Percentiles rank a stretch among this genome's conserved stretches.
phyloP scores from a whole-genome alignment of 2,888 invertebrate genomes.

The Norana najaformis region DNA sequence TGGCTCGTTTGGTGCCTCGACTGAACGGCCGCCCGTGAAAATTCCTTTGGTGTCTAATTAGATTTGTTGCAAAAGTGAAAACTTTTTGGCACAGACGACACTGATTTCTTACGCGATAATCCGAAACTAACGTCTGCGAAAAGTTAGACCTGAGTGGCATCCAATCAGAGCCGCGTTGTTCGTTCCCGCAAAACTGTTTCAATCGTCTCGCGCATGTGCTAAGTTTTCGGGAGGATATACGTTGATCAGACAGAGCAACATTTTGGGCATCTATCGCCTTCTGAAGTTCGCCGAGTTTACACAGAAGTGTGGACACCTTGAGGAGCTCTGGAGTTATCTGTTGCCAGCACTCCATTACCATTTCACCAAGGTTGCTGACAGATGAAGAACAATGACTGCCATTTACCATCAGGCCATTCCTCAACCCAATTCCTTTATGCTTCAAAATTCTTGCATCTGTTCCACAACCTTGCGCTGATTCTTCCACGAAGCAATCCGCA shows the following conservation, averaged over 20 bases:
- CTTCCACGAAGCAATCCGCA: not conserved
- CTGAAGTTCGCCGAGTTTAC: slow-evolving; percentile 5
- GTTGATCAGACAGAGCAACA: not conserved
- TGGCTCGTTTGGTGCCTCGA: not conserved
- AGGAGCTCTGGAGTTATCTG: not conserved
- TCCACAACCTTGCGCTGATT: not conserved
- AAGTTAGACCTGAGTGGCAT: not conserved
- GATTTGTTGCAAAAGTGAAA: not conserved
- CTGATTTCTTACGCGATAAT: not conserved
- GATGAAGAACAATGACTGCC: not conserved
- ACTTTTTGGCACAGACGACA: not conserved
- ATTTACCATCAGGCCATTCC: not conserved
- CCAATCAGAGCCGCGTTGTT: not conserved
- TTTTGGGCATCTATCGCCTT: not conserved
- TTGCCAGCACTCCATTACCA: not conserved
- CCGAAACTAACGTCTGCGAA: not conserved
- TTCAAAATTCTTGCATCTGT: not conserved
- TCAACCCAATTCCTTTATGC: not conserved
- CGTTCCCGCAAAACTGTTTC: not conserved
- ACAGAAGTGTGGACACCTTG: not conserved
- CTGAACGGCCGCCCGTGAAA: not conserved
- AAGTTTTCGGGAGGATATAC: not conserved
- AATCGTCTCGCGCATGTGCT: not conserved
- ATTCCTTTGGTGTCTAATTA: not conserved
- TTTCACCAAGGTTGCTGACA: not conserved